phyloP scores from a whole-genome alignment of 1,140 invertebrate species.

The Pseudomyrmex concolor region DNA sequence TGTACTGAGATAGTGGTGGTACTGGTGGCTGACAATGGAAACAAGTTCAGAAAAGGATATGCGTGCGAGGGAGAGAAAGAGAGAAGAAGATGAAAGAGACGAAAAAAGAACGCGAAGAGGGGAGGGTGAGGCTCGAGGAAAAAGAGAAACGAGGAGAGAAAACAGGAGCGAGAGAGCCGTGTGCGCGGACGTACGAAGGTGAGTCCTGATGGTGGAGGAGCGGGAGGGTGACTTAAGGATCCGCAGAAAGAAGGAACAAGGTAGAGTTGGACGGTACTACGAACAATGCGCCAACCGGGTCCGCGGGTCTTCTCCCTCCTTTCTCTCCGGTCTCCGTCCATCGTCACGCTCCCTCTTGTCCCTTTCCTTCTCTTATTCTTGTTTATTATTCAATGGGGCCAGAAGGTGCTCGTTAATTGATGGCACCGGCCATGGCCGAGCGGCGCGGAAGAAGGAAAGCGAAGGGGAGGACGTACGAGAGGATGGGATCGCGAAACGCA shows the following conservation, averaged over 20 bases:
- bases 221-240: constrained; percentile 66
- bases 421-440: constrained; percentile 76
- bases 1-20: constrained; percentile 38
- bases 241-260: constrained; percentile 60
- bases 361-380: constrained; percentile 77
- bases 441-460: constrained; percentile 33
- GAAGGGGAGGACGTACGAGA: neutral
- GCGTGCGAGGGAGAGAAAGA: constrained; percentile 22
- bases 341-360: constrained; percentile 60
- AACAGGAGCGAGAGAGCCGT: constrained; percentile 53
- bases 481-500: constrained; percentile 26
- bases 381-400: constrained; percentile 83
- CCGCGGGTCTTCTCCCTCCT: constrained; percentile 25
- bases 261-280: constrained; percentile 70
- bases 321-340: constrained; percentile 47
- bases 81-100: constrained; percentile 59
- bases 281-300: constrained; percentile 76
- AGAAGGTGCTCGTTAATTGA: constrained; percentile 84
- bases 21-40: constrained; percentile 66
- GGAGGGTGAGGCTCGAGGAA: neutral
- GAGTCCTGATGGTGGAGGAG: constrained; percentile 41
- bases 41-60: constrained; percentile 55
- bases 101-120: constrained; percentile 13
- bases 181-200: constrained; percentile 31
- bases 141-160: constrained; percentile 52